These are phyloP conservation scores for Menidia menidia DNA, from an alignment of 2,797 vertebrate species.

Conservation along the genomic window DNA sequence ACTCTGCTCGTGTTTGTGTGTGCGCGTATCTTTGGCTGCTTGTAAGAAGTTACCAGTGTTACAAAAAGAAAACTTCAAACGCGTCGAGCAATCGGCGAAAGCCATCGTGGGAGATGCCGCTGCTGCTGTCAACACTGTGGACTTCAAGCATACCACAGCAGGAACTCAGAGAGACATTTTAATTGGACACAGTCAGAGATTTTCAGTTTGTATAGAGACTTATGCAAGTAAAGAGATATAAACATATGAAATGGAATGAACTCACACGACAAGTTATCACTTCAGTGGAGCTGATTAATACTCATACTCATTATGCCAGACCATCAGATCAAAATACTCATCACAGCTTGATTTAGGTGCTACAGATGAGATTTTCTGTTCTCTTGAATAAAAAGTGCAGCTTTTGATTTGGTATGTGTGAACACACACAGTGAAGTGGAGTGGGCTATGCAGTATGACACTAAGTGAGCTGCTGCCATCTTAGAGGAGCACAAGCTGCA, in stretches of 20 bases:
- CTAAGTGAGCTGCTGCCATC: conserved; percentile 44
- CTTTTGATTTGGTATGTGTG: conserved; percentile 9
- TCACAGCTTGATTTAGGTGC: background rate
- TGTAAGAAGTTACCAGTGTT: conserved; percentile 45
- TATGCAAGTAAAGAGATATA: conserved; percentile 1
- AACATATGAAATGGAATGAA: conserved; percentile 11
- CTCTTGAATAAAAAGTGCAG: conserved; percentile 3
- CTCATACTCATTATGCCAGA: conserved; percentile 26
- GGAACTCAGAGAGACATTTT: conserved; percentile 46
- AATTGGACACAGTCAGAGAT: conserved; percentile 61
- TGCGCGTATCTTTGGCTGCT: conserved; percentile 5
- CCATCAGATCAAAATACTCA: conserved; percentile 28
- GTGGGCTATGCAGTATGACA: conserved; percentile 49
- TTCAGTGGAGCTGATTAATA: conserved; percentile 26
- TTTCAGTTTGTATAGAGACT: conserved; percentile 50
- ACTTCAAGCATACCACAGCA: conserved; percentile 59
- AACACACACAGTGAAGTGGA: conserved; percentile 11
- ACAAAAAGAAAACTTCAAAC: conserved; percentile 61
- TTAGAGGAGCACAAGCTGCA: conserved; percentile 31
- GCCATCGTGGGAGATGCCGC: conserved; percentile 46
- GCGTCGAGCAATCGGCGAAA: conserved; percentile 46
- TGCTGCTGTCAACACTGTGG: conserved; percentile 55
- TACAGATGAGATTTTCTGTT: background rate
- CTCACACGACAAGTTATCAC: conserved; percentile 12
- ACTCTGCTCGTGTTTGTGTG: conserved; percentile 17